These are phyloP conservation scores for Anhinga anhinga DNA, from an alignment of 2,113 vertebrate genomes.

Conservation along the genomic window DNA sequence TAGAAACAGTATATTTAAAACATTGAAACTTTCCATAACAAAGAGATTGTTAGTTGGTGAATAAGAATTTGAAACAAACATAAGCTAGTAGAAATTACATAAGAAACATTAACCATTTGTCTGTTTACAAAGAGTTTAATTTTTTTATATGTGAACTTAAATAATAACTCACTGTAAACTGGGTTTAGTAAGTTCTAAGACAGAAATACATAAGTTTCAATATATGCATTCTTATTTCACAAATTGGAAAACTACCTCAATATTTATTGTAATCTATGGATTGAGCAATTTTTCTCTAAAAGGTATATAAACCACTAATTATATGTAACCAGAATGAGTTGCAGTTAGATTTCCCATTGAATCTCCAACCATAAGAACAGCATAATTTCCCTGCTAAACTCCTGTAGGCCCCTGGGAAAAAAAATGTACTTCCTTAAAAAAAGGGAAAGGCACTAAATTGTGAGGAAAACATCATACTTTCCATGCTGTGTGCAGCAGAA, in stretches of 20 bases:
- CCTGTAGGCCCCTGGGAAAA: not conserved
- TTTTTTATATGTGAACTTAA: not conserved
- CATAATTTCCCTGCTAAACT: not conserved
- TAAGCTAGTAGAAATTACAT: not conserved
- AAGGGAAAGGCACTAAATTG: not conserved
- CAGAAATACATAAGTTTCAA: not conserved
- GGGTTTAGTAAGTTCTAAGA: not conserved
- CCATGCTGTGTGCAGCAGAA: not conserved
- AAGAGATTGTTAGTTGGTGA: not conserved
- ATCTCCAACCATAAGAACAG: not conserved
- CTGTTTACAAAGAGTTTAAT: not conserved
- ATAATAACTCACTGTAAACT: not conserved
- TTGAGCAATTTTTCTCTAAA: not conserved
- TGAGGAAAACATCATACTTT: not conserved
- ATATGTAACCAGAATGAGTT: not conserved
- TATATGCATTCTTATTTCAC: not conserved
- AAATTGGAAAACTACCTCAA: not conserved
- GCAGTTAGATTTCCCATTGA: not conserved
- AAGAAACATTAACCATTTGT: not conserved
- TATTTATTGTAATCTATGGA: not conserved
- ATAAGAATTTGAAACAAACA: not conserved
- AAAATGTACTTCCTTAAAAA: not conserved
- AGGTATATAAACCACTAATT: not conserved
- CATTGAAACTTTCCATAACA: not conserved
- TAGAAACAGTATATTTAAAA: not conserved